Evolutionary conservation across 2,888 invertebrate genomes (phyloP).

Genomic region (Mantis religiosa): DNA sequence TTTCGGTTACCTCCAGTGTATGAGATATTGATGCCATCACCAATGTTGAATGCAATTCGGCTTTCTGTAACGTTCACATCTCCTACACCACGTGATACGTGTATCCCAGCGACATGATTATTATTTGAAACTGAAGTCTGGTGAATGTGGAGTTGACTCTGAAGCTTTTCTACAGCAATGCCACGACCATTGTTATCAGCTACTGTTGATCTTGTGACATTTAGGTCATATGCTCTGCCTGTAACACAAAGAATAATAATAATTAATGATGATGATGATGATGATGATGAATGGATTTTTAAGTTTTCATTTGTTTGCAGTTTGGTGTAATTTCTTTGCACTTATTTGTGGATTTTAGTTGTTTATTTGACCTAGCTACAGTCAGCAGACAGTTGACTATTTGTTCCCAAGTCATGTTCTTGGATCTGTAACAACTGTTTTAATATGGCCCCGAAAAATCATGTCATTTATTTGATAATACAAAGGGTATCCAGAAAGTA

Average conservation of each 20-base stretch:
- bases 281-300: too few relatives aligned
- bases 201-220: slow-evolving; percentile 78
- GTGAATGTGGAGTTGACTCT: slow-evolving; percentile 84
- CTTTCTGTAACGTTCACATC: slow-evolving; percentile 92
- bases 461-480: too few relatives aligned
- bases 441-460: too few relatives aligned
- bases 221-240: slow-evolving; percentile 77
- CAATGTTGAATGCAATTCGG: slow-evolving; percentile 82
- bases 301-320: too few relatives aligned
- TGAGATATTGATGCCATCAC: slow-evolving; percentile 93
- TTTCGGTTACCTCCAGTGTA: slow-evolving; percentile 92
- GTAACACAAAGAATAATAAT: slow-evolving; percentile 29
- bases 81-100: slow-evolving; percentile 85
- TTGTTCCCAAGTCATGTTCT: too few relatives aligned
- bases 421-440: too few relatives aligned
- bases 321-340: too few relatives aligned
- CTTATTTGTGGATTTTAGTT: too few relatives aligned
- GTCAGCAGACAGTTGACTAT: too few relatives aligned
- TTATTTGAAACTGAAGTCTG: slow-evolving; percentile 80
- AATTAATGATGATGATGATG: too few relatives aligned
- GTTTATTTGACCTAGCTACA: too few relatives aligned
- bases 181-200: slow-evolving; percentile 91
- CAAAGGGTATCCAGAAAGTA: too few relatives aligned
- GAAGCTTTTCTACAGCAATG: slow-evolving; percentile 85
- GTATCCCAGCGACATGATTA: slow-evolving; percentile 84